Conservation (phyloP, 2,888 invertebrate species). For the Cantharis flavilabris region DNA sequence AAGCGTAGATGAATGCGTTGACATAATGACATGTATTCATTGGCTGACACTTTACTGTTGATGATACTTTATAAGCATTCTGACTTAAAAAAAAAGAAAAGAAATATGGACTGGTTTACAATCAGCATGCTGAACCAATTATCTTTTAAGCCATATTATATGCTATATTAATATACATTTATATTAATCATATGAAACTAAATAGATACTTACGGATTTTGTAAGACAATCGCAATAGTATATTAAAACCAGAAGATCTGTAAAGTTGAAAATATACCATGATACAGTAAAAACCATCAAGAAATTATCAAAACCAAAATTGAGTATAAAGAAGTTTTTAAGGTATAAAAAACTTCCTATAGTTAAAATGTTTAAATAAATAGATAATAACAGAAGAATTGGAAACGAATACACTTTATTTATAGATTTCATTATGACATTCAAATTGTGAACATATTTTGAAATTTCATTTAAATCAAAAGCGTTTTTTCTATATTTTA, state of each 20-base stretch:
- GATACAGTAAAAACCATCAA: background rate
- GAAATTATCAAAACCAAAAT: too few species aligned
- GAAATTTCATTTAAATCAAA: background rate
- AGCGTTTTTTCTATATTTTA: background rate
- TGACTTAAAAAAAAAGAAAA: too few species aligned
- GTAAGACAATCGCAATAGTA: background rate
- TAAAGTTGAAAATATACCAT: background rate
- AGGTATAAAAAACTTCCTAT: background rate
- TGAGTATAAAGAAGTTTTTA: background rate
- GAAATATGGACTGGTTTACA: too few species aligned
- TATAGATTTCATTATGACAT: background rate
- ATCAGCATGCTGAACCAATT: too few species aligned
- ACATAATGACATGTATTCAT: too few species aligned
- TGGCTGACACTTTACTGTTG: too few species aligned
- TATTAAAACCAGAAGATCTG: background rate
- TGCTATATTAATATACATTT: too few species aligned
- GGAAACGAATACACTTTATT: background rate
- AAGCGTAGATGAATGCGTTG: too few species aligned
- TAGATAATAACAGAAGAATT: background rate
- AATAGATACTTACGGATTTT: background rate
- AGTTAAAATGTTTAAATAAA: background rate
- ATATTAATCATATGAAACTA: too few species aligned
- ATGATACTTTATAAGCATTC: too few species aligned
- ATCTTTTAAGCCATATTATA: too few species aligned
- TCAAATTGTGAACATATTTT: background rate